phyloP scores from a whole-genome alignment of 1,140 invertebrate species.

The Asbolus verrucosus region DNA sequence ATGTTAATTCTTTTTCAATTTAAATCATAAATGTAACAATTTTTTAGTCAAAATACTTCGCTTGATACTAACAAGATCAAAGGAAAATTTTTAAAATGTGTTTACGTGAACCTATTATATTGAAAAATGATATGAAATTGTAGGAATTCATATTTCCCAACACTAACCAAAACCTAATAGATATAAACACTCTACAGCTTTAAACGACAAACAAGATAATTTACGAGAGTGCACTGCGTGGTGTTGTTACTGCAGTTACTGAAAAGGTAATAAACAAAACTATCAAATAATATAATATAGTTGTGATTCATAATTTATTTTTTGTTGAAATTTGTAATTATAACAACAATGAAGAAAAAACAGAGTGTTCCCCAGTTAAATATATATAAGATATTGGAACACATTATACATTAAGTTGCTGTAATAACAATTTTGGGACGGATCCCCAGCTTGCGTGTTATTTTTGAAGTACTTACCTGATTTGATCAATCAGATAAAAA shows the following conservation, averaged over 20 bases:
- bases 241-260: constrained; percentile 3
- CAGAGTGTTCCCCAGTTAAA: too few relatives aligned
- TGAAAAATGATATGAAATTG: constrained; percentile 27
- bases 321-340: too few relatives aligned
- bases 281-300: too few relatives aligned
- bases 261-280: constrained; percentile 31
- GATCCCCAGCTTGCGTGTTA: constrained; percentile 3
- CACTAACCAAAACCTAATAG: constrained; percentile 5
- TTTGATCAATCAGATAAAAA: not conserved
- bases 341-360: too few relatives aligned
- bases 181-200: constrained; percentile 17
- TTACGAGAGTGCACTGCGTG: constrained; percentile 14
- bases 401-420: not conserved
- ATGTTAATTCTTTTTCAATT: not conserved
- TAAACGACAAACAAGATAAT: constrained; percentile 11
- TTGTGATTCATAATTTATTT: too few relatives aligned
- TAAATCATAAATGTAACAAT: not conserved
- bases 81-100: constrained; percentile 2
- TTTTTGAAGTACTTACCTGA: constrained; percentile 10
- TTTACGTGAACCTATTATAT: not conserved
- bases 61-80: not conserved
- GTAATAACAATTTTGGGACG: constrained; percentile 11
- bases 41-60: not conserved
- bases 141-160: constrained; percentile 14
- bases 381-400: too few relatives aligned